phyloP scores from a whole-genome alignment of 2,888 invertebrate species.

The Eudasyphora cyanicolor region DNA sequence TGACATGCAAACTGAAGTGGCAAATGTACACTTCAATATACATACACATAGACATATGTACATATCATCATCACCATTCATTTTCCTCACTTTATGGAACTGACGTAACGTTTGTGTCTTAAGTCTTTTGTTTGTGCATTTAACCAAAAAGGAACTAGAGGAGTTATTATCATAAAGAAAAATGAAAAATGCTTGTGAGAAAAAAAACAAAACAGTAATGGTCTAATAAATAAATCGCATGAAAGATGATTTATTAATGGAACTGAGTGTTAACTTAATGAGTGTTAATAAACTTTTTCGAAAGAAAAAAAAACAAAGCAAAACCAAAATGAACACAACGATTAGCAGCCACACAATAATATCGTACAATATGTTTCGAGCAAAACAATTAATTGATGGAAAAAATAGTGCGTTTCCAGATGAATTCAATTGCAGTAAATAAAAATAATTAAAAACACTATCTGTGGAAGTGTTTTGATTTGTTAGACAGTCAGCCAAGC shows the following conservation, averaged over 20 bases:
- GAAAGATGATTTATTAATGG: slow-evolving; percentile 8
- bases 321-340: background rate
- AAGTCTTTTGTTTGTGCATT: slow-evolving; percentile 29
- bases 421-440: background rate
- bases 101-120: slow-evolving; percentile 15
- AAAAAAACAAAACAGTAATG: slow-evolving; percentile 2
- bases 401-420: slow-evolving; percentile 29
- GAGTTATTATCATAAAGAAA: too few relatives aligned
- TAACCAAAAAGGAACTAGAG: slow-evolving; percentile 13
- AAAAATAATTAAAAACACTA: background rate
- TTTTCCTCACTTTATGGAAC: background rate
- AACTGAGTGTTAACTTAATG: background rate
- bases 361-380: background rate
- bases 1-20: too few relatives aligned
- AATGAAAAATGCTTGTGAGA: background rate
- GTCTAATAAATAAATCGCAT: slow-evolving; percentile 27
- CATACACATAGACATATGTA: too few relatives aligned
- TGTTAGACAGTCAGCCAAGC: slow-evolving; percentile 28
- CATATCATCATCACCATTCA: background rate
- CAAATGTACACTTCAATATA: too few relatives aligned
- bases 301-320: background rate
- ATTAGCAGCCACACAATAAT: background rate
- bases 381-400: background rate
- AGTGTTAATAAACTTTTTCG: slow-evolving; percentile 16
- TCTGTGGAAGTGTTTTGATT: background rate